Conservation (phyloP, 2,888 invertebrate genomes). For the Drosophila barbarae region DNA sequence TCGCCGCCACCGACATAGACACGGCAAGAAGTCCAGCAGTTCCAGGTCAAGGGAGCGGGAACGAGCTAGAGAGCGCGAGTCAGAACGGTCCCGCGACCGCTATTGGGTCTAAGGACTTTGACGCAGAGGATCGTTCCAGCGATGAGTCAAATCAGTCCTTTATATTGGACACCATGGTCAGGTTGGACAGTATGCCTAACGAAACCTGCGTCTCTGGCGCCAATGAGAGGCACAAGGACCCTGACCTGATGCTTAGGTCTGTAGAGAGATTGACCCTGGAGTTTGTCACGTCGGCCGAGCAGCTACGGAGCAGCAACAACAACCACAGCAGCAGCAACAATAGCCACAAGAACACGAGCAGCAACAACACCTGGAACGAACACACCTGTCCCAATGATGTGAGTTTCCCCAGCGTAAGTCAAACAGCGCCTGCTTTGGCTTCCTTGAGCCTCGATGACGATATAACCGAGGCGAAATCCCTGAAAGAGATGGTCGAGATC, state of each 20-base stretch:
- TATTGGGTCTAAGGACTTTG: constrained; percentile 75
- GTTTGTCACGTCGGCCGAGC: constrained; percentile 84
- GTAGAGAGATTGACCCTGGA: constrained; percentile 84
- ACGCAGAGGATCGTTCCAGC: constrained; percentile 58
- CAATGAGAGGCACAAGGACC: constrained; percentile 81
- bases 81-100: constrained; percentile 65
- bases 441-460: constrained; percentile 82
- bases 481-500: constrained; percentile 72
- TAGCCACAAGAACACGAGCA: constrained; percentile 78
- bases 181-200: constrained; percentile 45
- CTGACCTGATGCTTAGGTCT: constrained; percentile 85
- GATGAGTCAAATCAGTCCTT: constrained; percentile 77
- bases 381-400: constrained; percentile 89
- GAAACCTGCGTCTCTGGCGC: constrained; percentile 24
- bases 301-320: constrained; percentile 78
- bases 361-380: constrained; percentile 88
- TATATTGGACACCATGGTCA: constrained; percentile 71
- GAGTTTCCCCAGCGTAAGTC: constrained; percentile 90
- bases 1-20: constrained; percentile 77
- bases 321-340: constrained; percentile 33
- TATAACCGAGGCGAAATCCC: constrained; percentile 51
- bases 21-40: constrained; percentile 68
- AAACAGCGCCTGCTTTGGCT: constrained; percentile 86
- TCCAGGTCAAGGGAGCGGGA: constrained; percentile 62
- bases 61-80: constrained; percentile 79